Evolutionary conservation across 2,113 vertebrate genomes (phyloP), one percentile per base, ranked within the genome.

Genomic region (Rafetus swinhoei): DNA sequence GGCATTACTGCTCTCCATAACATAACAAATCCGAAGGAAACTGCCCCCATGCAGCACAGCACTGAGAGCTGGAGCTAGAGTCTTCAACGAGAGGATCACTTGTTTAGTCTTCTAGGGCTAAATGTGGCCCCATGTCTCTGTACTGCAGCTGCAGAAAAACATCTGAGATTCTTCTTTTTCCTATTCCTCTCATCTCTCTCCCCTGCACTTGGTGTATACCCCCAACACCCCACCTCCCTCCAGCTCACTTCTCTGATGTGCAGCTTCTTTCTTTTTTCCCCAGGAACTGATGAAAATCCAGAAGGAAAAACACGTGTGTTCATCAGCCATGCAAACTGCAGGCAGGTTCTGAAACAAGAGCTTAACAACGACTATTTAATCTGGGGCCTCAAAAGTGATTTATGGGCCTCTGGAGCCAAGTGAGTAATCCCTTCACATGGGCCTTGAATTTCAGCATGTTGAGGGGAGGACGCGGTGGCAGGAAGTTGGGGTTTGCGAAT

Each of bases 311-410:
- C 87, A 18, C 96, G 97, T 8, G 65, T 10, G 19, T 97, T 98
- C 84, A 95, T 96, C 79, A 96, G 97, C 53, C 97, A 97, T 81
- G n/a, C 93, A 76, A 95, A 92, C 82, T 98, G 98, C 89, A 92
- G 93, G 77, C 89, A 94, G 1, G 79, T 93, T 25, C 76, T 98
- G 32, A 74, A 90, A 50, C 65, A 97, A 35, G 3, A 86, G 56
- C 4, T 91, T 1, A 91, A 72, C 9, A 94, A 89, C 1, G 35
- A 62, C 2, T 98, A 98, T 92, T 65, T 65, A 65, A 65, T 65
- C 62, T 65, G 62, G 62, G 62, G 62, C 6, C 62, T n/a, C 62
- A 18, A 91, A 19, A 88, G 85, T 0, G 97, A 98, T 86, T 90
- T 98, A 18, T 97, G 97, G 96, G 91, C 88, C 10, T 85, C 92